These are phyloP conservation scores for Drosophila nasuta DNA, from an alignment of 1,140 invertebrate genomes.

Conservation along the genomic window DNA sequence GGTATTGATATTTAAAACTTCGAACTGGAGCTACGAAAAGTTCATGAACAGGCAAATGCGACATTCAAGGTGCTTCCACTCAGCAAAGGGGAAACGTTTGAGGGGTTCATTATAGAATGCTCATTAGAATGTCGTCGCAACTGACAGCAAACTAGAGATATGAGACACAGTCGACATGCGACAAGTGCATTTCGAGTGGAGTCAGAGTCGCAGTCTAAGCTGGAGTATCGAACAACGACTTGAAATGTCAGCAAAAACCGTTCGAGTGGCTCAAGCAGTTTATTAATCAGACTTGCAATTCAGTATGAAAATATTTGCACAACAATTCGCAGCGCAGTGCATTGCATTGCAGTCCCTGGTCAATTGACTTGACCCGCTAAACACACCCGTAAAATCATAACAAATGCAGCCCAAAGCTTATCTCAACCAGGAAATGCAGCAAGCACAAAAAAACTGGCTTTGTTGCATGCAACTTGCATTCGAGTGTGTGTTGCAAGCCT, in stretches of 20 bases:
- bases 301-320: conserved; percentile 63
- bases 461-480: conserved; percentile 47
- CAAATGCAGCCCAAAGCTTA: conserved; percentile 43
- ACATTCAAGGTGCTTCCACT: conserved; percentile 37
- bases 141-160: conserved; percentile 68
- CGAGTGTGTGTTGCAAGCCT: conserved; percentile 20
- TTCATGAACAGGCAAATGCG: conserved; percentile 65
- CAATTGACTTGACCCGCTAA: conserved; percentile 43
- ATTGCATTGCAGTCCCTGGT: conserved; percentile 1
- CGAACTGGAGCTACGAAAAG: conserved; percentile 61
- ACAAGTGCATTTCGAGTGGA: conserved; percentile 50
- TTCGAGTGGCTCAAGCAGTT: not conserved
- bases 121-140: conserved; percentile 73
- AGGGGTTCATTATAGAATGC: conserved; percentile 27
- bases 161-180: conserved; percentile 39
- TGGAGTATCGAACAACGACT: conserved; percentile 1
- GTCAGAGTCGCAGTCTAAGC: not conserved
- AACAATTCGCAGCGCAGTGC: conserved; percentile 45
- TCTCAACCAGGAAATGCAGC: conserved; percentile 70
- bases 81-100: conserved; percentile 1
- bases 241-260: conserved; percentile 38
- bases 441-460: conserved; percentile 48
- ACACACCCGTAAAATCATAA: conserved; percentile 57
- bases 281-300: conserved; percentile 30
- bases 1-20: conserved; percentile 67